These are phyloP conservation scores for Seladonia tumulorum DNA, from an alignment of 2,888 invertebrate species.

Conservation along the genomic window DNA sequence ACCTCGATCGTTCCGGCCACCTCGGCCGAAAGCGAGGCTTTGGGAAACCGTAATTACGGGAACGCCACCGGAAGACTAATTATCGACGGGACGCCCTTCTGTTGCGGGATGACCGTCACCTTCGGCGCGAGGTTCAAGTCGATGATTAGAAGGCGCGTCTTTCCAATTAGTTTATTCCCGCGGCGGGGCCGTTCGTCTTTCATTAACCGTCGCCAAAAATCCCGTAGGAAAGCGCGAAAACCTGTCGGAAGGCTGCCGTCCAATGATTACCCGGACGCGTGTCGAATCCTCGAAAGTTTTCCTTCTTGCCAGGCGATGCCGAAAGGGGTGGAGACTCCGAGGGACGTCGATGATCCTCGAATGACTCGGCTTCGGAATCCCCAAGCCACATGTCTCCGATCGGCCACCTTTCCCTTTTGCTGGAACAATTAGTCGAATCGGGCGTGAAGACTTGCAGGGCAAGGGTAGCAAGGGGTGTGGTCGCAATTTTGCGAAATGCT, in stretches of 20 bases:
- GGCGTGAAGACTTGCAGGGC: slow-evolving; percentile 75
- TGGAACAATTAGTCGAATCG: slow-evolving; percentile 74
- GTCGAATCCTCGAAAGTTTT: slow-evolving; percentile 66
- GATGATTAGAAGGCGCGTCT: slow-evolving; percentile 69
- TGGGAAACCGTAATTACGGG: slow-evolving; percentile 72
- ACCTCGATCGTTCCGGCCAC: slow-evolving; percentile 33
- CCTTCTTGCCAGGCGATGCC: not conserved
- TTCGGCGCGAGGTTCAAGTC: slow-evolving; percentile 64
- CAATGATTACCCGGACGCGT: slow-evolving; percentile 57
- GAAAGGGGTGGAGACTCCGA: slow-evolving; percentile 69
- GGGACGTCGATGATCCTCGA: slow-evolving; percentile 46
- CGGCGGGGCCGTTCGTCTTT: slow-evolving; percentile 49
- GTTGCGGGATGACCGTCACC: slow-evolving; percentile 61
- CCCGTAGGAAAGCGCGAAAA: slow-evolving; percentile 51
- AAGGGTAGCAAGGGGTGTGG: slow-evolving; percentile 77
- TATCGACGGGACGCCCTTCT: slow-evolving; percentile 71
- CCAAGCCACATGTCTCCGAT: slow-evolving; percentile 70
- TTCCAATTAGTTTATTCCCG: slow-evolving; percentile 76
- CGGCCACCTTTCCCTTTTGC: not conserved
- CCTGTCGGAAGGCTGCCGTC: slow-evolving; percentile 50
- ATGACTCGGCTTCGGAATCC: slow-evolving; percentile 66
- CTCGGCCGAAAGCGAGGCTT: slow-evolving; percentile 30
- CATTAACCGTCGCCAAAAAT: slow-evolving; percentile 54
- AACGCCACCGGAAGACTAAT: slow-evolving; percentile 74
- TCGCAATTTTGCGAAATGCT: slow-evolving; percentile 79